A percentile compares a stretch with the other conserved stretches of the same genome.
Evolutionary conservation across 2,888 invertebrate genomes (phyloP).

Genomic region (Bombylius discolor): DNA sequence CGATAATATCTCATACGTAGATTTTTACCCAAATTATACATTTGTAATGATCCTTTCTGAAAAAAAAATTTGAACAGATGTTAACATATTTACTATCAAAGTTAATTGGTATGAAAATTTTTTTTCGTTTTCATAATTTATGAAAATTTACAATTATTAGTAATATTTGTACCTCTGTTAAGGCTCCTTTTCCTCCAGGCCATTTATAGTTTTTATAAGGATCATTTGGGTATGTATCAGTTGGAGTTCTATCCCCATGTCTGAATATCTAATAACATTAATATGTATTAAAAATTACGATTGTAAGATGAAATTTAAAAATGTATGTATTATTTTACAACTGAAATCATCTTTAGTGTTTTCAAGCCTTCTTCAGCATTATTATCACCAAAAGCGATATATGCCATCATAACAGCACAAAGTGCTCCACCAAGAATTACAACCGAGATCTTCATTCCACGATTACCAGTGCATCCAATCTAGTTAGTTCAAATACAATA

Average conservation of each 20-base stretch:
- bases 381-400: conserved; percentile 33
- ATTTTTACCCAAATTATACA: conserved; percentile 60
- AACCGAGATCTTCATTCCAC: conserved; percentile 32
- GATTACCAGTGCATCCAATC: neutral
- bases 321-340: conserved; percentile 21
- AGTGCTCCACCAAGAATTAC: conserved; percentile 28
- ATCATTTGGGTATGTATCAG: conserved; percentile 63
- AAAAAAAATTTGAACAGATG: neutral
- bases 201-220: conserved; percentile 61
- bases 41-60: conserved; percentile 57
- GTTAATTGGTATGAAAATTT: neutral
- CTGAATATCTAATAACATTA: conserved; percentile 27
- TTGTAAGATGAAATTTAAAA: neutral
- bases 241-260: conserved; percentile 46
- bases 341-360: conserved; percentile 32
- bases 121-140: too few species aligned
- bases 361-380: conserved; percentile 30
- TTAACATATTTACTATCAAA: neutral
- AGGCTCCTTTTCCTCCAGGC: conserved; percentile 69
- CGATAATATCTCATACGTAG: conserved; percentile 56
- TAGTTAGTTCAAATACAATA: neutral
- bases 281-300: neutral
- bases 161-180: conserved; percentile 41
- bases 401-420: conserved; percentile 30
- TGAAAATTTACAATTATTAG: neutral